Percentiles rank a stretch among this genome's conserved stretches.
Evolutionary conservation across 2,113 vertebrate genomes (phyloP).

Genomic region (Anhinga rufa): DNA sequence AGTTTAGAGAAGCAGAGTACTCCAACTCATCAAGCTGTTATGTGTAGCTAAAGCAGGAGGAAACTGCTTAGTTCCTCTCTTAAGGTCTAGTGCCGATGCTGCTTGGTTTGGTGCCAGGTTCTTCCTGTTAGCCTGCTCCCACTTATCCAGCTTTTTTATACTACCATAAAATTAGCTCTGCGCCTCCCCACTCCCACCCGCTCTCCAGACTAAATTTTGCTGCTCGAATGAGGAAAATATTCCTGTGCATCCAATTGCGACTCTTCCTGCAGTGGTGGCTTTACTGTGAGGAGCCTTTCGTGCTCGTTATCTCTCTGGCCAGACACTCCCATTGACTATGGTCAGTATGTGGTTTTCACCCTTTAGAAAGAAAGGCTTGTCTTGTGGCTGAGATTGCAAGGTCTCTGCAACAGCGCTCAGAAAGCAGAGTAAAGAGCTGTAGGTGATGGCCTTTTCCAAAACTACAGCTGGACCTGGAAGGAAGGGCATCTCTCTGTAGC

Average conservation of each 20-base stretch:
- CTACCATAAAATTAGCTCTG: not conserved
- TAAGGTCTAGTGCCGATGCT: not conserved
- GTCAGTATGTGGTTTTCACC: not conserved
- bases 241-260: not conserved
- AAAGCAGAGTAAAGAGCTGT: not conserved
- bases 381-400: not conserved
- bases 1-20: not conserved
- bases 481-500: not conserved
- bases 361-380: not conserved
- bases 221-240: not conserved
- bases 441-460: not conserved
- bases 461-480: not conserved
- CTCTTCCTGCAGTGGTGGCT: not conserved
- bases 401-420: not conserved
- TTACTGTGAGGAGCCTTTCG: not conserved
- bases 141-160: not conserved
- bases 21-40: not conserved
- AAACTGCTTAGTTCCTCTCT: not conserved
- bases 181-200: not conserved
- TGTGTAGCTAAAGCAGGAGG: not conserved
- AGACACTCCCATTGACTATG: rapidly evolving
- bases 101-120: not conserved
- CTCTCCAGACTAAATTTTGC: not conserved
- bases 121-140: not conserved
- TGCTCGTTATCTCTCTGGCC: not conserved